Evolutionary conservation across 2,113 vertebrate genomes (phyloP).

Genomic region (Sula dactylatra): DNA sequence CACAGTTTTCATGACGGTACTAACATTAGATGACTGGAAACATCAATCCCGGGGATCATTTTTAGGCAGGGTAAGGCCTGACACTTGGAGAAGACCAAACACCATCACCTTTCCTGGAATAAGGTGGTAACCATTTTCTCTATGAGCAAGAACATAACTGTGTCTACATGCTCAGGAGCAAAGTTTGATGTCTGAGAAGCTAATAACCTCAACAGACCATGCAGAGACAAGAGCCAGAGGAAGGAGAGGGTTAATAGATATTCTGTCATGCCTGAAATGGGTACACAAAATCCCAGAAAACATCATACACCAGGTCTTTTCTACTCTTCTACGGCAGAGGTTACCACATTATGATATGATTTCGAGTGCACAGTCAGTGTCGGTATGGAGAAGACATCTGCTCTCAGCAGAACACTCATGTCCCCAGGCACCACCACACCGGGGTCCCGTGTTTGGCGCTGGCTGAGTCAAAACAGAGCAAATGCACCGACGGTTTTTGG

Average conservation of each 20-base stretch:
- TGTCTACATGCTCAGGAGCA: background rate
- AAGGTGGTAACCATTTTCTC: background rate
- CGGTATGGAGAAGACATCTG: background rate
- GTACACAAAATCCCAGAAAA: background rate
- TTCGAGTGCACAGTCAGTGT: rapidly evolving
- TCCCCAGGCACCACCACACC: background rate
- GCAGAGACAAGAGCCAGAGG: background rate
- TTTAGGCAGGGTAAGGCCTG: background rate
- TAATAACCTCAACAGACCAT: background rate
- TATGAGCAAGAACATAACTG: background rate
- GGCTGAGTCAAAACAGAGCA: background rate
- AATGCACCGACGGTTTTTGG: rapidly evolving
- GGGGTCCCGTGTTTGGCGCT: background rate
- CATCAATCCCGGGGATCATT: background rate
- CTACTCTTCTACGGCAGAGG: background rate
- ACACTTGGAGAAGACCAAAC: background rate
- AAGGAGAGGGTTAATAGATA: background rate
- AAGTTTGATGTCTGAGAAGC: background rate
- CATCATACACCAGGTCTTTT: background rate
- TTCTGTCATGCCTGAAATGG: background rate
- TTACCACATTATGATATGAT: rapidly evolving
- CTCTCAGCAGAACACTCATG: background rate
- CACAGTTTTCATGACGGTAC: background rate
- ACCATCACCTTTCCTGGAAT: background rate
- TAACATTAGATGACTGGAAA: background rate